Evolutionary conservation across 2,888 invertebrate species (phyloP), one percentile per base, ranked within the genome.

Genomic region (Xestia ashworthii): DNA sequence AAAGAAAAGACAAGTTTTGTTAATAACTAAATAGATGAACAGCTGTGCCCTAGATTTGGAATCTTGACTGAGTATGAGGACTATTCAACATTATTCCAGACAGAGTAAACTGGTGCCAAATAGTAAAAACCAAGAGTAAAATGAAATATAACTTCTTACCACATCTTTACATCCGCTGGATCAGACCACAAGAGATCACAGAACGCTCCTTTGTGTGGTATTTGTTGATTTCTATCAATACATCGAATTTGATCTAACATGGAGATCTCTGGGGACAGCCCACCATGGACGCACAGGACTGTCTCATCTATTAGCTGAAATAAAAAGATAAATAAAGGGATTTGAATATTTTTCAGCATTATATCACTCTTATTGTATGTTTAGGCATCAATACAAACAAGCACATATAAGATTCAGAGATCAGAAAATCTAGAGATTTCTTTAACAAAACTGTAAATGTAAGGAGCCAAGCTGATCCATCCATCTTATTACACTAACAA

Each of bases 141-240:
- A 58, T 14, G 8, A 66, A 41, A 19, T 16, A 38, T 11, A 48
- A 41, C n/a, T 25, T 89, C 94, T 91, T 94, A 97, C 99, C 99
- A 99, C 89, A 98, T 98, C 82, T 99, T 98, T 76, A 99, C 98
- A 92, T 99, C 99, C 92, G 99, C 99, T 53, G 99, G 99, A 96
- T 99, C 99, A 8, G 99, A 99, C 99, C 99, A 99, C 72, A 99
- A 98, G 87, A 99, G 97, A 97, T 99, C 99, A 97, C 99, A 99
- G 94, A 99, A 99, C 70, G 99, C 99, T 82, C 99, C 99, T 97
- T 99, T 99, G 93, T 99, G 99, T 65, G 99, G 99, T 92, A 99
- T 99, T 97, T 99, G 99, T 95, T 99, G 99, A 95, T 99, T 99
- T 90, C 99, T 98, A 92, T 99, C 99, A 92, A 99, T 98, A 88